phyloP scores from a whole-genome alignment of 1,140 invertebrate species.

The Drosophila seguyi region DNA sequence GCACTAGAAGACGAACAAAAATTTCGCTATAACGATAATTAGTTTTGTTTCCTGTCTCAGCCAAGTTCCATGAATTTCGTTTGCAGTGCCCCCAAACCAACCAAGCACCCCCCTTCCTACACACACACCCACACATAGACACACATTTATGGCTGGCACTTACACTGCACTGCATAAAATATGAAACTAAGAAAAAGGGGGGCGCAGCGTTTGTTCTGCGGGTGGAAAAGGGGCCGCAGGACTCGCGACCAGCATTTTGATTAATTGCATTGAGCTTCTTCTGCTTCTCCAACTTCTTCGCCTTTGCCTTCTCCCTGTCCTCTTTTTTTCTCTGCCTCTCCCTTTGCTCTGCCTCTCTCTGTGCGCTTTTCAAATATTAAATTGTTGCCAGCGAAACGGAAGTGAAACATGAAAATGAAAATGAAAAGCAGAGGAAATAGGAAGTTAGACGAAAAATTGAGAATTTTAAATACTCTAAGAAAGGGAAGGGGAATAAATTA shows the following conservation, averaged over 20 bases:
- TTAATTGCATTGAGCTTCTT: slow-evolving; percentile 68
- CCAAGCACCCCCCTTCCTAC: neutral
- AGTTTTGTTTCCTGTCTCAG: slow-evolving; percentile 71
- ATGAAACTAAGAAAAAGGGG: neutral
- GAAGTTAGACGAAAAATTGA: neutral
- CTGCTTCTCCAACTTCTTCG: neutral
- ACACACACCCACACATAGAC: neutral
- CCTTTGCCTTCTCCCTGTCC: neutral
- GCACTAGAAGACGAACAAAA: slow-evolving; percentile 42
- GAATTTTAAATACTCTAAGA: neutral
- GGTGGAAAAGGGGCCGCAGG: neutral
- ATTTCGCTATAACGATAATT: slow-evolving; percentile 74
- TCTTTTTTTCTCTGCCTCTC: neutral
- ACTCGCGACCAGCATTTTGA: slow-evolving; percentile 58
- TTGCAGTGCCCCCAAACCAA: slow-evolving; percentile 30
- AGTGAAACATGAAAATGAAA: slow-evolving; percentile 27
- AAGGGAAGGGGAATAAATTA: neutral
- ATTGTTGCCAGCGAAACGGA: slow-evolving; percentile 43
- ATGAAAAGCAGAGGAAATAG: slow-evolving; percentile 8
- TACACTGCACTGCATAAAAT: slow-evolving; percentile 44
- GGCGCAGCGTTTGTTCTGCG: slow-evolving; percentile 13
- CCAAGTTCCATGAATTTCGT: slow-evolving; percentile 53
- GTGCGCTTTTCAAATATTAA: slow-evolving; percentile 49
- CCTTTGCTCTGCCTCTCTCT: neutral
- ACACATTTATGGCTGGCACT: slow-evolving; percentile 49